phyloP scores from a whole-genome alignment of 2,797 vertebrate species.

The Euphonia xanthogaster region DNA sequence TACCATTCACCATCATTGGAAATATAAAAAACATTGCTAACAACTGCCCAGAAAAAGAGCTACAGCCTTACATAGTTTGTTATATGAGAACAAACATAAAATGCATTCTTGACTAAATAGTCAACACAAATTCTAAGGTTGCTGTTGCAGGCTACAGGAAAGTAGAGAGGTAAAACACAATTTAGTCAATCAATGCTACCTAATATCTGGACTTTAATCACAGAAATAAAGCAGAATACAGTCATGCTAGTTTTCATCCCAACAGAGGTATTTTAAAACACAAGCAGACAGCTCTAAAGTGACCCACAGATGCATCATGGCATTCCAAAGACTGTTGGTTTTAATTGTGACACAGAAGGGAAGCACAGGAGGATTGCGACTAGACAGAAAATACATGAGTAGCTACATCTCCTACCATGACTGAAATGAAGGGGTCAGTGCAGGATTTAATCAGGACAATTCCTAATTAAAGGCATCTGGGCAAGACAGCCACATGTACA shows the following conservation, averaged over 20 bases:
- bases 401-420: neutral
- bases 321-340: neutral
- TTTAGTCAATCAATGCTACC: neutral
- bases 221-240: neutral
- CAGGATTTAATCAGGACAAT: neutral
- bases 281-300: neutral
- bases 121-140: neutral
- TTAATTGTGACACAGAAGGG: neutral
- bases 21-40: neutral
- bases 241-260: neutral
- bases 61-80: neutral
- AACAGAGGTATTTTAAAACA: neutral
- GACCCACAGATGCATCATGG: neutral
- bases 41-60: neutral
- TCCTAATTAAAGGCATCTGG: neutral
- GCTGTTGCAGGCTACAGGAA: neutral
- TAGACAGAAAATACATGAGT: neutral
- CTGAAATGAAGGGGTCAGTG: neutral
- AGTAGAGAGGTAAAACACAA: neutral
- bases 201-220: neutral
- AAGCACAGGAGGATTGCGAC: neutral
- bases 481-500: neutral
- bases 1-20: neutral
- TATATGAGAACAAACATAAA: neutral
- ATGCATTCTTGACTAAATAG: neutral